A percentile compares a stretch with the other conserved stretches of the same genome.
Evolutionary conservation across 2,797 vertebrate genomes (phyloP).

Genomic region (Acridotheres tristis): DNA sequence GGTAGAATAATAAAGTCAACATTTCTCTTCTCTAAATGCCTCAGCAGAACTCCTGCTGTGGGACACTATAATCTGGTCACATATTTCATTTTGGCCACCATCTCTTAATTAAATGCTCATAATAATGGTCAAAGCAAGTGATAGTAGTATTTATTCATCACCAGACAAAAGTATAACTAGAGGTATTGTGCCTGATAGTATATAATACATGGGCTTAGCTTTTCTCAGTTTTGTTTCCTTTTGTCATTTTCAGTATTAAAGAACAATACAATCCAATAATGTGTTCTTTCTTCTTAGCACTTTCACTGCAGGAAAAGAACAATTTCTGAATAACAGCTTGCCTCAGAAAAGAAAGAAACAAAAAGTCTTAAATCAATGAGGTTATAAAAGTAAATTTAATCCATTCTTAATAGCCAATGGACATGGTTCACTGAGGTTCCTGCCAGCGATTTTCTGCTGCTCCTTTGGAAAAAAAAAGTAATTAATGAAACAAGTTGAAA

Average conservation of each 20-base stretch:
- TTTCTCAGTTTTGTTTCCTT: background rate
- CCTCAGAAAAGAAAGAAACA: constrained; percentile 7
- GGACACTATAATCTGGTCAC: background rate
- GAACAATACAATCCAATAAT: background rate
- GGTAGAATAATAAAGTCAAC: background rate
- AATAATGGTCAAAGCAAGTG: background rate
- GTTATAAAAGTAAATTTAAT: constrained; percentile 65
- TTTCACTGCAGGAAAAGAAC: constrained; percentile 6
- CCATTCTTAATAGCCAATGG: constrained; percentile 30
- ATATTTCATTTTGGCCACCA: background rate
- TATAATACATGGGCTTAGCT: background rate
- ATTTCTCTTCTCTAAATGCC: background rate
- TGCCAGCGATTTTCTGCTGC: constrained; percentile 46
- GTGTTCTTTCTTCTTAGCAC: background rate
- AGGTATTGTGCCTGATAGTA: background rate
- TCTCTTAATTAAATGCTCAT: constrained; percentile 46
- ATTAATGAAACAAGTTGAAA: constrained; percentile 65
- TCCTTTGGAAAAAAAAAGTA: constrained; percentile 36
- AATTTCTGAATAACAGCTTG: constrained; percentile 23
- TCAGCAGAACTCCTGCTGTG: background rate
- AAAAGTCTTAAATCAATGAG: constrained; percentile 26
- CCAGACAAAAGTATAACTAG: background rate
- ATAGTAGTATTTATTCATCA: constrained; percentile 1
- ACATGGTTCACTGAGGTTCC: constrained; percentile 16
- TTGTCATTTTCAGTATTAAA: background rate